Conservation (phyloP, 2,113 vertebrate species). For the Nothobranchius furzeri region DNA sequence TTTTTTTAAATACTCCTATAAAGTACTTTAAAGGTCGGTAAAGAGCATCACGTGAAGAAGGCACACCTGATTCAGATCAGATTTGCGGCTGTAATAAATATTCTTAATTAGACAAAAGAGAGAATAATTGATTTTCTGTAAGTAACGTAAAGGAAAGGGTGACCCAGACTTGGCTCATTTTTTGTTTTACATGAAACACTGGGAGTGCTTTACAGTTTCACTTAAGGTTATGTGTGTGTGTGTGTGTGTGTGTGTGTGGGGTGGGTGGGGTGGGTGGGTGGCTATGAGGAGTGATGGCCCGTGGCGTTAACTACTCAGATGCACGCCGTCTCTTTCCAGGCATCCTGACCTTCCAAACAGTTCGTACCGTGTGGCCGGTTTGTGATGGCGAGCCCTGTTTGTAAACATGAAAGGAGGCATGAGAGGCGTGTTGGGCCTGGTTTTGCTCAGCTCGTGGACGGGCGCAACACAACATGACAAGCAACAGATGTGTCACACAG, state of each 20-base stretch:
- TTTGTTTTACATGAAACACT: slow-evolving; percentile 27
- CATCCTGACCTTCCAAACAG: slow-evolving; percentile 33
- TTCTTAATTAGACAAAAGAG: slow-evolving; percentile 62
- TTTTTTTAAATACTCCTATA: slow-evolving; percentile 34
- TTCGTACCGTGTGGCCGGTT: slow-evolving; percentile 35
- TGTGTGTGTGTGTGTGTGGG: not conserved
- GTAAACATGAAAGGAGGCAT: slow-evolving; percentile 53
- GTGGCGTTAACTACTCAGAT: slow-evolving; percentile 39
- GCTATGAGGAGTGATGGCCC: slow-evolving; percentile 24
- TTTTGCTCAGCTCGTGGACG: slow-evolving; percentile 41
- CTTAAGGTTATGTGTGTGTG: slow-evolving; percentile 2
- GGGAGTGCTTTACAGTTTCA: slow-evolving; percentile 25
- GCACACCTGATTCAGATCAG: slow-evolving; percentile 53
- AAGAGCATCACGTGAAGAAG: slow-evolving; percentile 61
- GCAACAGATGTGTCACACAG: slow-evolving; percentile 76
- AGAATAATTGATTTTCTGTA: slow-evolving; percentile 66
- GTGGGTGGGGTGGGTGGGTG: not conserved
- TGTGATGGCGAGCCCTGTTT: slow-evolving; percentile 48
- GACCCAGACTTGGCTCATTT: slow-evolving; percentile 34
- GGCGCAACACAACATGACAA: slow-evolving; percentile 68
- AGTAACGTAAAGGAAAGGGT: slow-evolving; percentile 45
- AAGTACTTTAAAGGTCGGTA: slow-evolving; percentile 62
- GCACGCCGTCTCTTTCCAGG: not conserved
- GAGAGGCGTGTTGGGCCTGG: slow-evolving; percentile 30
- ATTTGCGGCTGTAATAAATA: slow-evolving; percentile 62